These are phyloP conservation scores for Plotosus lineatus DNA, from an alignment of 2,113 vertebrate genomes.

Conservation along the genomic window DNA sequence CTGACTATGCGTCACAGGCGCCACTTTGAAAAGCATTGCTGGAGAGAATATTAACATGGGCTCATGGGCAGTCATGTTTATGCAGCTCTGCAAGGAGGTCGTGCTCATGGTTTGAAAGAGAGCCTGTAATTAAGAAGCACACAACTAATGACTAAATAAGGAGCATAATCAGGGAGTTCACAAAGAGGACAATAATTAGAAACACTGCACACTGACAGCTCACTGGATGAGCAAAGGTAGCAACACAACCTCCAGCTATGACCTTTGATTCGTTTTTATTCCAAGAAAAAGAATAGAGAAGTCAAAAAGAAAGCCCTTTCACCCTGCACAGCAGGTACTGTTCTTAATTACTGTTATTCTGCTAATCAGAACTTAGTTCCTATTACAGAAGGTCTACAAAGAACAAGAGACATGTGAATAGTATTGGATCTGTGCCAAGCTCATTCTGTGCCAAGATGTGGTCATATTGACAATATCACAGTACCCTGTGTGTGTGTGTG, in stretches of 20 bases:
- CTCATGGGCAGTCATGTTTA: conserved; percentile 29
- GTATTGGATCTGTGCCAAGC: not conserved
- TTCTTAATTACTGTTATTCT: conserved; percentile 39
- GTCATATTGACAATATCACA: not conserved
- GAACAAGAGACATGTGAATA: not conserved
- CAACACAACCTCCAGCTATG: conserved; percentile 13
- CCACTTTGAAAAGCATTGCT: not conserved
- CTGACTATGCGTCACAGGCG: too few relatives aligned
- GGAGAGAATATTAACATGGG: not conserved
- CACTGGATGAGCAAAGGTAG: conserved; percentile 58
- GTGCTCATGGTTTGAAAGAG: conserved; percentile 66
- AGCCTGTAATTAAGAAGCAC: conserved; percentile 62
- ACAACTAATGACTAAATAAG: conserved; percentile 61
- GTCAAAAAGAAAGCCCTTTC: conserved; percentile 30
- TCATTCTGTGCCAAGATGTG: conserved; percentile 2
- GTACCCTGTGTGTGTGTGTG: too few relatives aligned
- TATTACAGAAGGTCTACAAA: conserved; percentile 33
- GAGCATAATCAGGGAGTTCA: conserved; percentile 71
- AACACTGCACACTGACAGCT: conserved; percentile 52
- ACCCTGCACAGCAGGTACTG: not conserved
- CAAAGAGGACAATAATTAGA: conserved; percentile 71
- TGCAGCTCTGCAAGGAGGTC: conserved; percentile 36
- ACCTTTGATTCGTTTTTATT: conserved; percentile 42
- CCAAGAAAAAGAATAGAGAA: conserved; percentile 21
- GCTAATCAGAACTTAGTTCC: conserved; percentile 46